Evolutionary conservation across 2,888 invertebrate genomes (phyloP).

Genomic region (Ditula angustiorana): DNA sequence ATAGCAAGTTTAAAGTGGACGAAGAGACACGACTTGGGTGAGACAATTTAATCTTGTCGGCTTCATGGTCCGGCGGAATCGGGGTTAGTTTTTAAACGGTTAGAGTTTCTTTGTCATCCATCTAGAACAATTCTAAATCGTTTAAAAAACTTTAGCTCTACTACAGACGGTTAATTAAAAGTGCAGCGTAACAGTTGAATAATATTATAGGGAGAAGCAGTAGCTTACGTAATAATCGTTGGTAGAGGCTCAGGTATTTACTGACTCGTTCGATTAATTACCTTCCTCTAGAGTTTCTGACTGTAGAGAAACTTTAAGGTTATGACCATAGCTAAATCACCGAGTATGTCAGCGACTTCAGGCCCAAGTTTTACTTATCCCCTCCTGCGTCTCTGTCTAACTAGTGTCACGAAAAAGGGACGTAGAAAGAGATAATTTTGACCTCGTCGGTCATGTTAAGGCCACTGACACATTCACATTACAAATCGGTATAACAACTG

Average conservation of each 20-base stretch:
- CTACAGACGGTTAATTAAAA: conserved; percentile 58
- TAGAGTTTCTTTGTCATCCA: conserved; percentile 69
- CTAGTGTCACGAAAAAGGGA: no score
- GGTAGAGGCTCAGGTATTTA: neutral
- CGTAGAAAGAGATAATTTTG: no score
- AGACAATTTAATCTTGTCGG: conserved; percentile 78
- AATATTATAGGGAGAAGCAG: conserved; percentile 28
- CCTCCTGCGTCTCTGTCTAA: no score
- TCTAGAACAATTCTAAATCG: conserved; percentile 59
- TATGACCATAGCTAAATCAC: no score
- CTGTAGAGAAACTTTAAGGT: no score
- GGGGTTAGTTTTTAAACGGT: conserved; percentile 70
- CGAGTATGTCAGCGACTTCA: no score
- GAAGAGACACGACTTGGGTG: conserved; percentile 63
- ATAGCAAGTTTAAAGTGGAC: conserved; percentile 69
- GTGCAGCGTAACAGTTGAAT: conserved; percentile 44
- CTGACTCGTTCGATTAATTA: neutral
- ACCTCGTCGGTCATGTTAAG: no score
- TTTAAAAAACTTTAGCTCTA: conserved; percentile 61
- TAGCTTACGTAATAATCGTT: conserved; percentile 20
- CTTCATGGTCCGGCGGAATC: conserved; percentile 60
- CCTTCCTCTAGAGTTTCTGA: no score
- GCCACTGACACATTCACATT: no score
- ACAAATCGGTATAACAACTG: no score
- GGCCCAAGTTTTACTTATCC: no score